Base-by-base conservation (phyloP, 2,888 invertebrate genomes). In the Ochlodes sylvanus region DNA sequence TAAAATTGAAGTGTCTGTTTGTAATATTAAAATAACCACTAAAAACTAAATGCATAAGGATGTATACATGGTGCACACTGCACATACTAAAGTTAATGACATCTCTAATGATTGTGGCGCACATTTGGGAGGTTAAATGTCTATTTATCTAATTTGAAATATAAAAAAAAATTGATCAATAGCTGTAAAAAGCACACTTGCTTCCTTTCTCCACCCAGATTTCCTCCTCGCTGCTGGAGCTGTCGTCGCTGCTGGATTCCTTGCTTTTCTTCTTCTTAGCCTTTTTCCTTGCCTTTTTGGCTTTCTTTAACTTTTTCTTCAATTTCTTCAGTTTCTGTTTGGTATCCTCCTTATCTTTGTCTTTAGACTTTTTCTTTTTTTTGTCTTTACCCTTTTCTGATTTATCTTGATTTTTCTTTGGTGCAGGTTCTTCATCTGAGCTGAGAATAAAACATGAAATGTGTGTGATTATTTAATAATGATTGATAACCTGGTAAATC, bases 131-230 rank as follows among this genome's bases (percentile, higher is more conserved):
- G 27, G 27, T 27, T 27, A 27, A 27, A 27, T 27, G 27, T 27
- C 5, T 27, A 27, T 27, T 27, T 27, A 2, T 27, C 27, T 27
- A 2, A 27, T 4, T 27, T 27, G 27, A 2, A 27, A 27, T 27
- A 27, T 27, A 27, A 27, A 27, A 27, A 27, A 5, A 4, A 27
- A 27, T 27, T 27, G 5, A 27, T 4, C 27, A 27, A 27, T 27
- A 27, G 2, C 27, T 27, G 27, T 27, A 4, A 27, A 27, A 27
- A 5, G 27, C 27, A 42, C 5, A 84, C 89, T 86, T 77, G 93
- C 87, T 88, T 76, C 94, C 94, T 88, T 96, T 96, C 79, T 96
- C 96, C 1, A 96, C 94, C 96, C 96, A 96, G 67, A 94, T 85
- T 69, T 96, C 96, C 70, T 94, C 94, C 32, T 87, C 91, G 12